Base-by-base conservation (phyloP, 2,113 vertebrate genomes). In the Petromus typicus region DNA sequence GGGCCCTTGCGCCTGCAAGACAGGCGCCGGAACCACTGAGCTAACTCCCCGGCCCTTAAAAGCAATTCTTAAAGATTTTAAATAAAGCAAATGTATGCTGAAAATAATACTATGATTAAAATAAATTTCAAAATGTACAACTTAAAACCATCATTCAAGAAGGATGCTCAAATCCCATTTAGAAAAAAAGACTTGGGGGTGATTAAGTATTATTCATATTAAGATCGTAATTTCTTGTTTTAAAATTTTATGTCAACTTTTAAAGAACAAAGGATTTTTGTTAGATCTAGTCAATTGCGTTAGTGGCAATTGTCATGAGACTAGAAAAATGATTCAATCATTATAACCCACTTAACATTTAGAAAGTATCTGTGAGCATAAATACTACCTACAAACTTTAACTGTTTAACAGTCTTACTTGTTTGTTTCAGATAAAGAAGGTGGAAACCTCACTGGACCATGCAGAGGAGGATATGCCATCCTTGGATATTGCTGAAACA, bases 401-500 rank as follows among this genome's bases (percentile, higher is more conserved):
- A 82, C 64, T 32, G 80, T 9, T 94, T 78, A 92, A 34, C 37
- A 78, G 95, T 98, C 99, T 99, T 97, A 99, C 99, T 99, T 99
- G 97, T 97, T 98, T 95, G 98, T 98, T 82, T 99, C 99, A 83
- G 98, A 97, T 85, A 98, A 98, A 92, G 97, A 99, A 93, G 97
- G 97, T 80, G 99, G 99, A 96, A 99, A 99, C 95, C 99, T 99
- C 94, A 99, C 96, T 90, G 98, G 99, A 67, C 98, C 99, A 97
- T 99, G 99, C 8, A 99, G 97, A 94, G 99, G 98, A 95, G 98
- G 98, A 98, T 99, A 99, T 11, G 99, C 96, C 98, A 99, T 99
- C 97, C 99, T 99, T 78, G 99, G 99, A 97, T 99, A 99, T 32
- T 99, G 99, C 30, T 99, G 99, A 97, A 99, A 99, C 99, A 99